These are phyloP conservation scores for Zeus faber DNA, from an alignment of 2,113 vertebrate species.

Conservation along the genomic window DNA sequence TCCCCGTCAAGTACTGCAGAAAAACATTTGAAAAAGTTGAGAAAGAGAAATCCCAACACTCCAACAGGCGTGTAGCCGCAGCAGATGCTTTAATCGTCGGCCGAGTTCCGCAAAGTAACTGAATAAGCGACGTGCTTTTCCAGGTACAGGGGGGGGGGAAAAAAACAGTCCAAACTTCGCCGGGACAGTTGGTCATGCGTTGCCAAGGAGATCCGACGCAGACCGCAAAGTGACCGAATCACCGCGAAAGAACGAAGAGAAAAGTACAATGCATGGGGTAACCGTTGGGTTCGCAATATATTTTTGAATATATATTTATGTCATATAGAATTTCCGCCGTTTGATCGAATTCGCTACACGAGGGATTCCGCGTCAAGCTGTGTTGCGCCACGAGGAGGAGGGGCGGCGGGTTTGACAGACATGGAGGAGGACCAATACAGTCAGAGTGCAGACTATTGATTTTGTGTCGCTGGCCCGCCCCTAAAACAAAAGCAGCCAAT, in stretches of 20 bases:
- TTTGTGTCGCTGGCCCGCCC: constrained; percentile 1
- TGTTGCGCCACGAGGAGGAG: background rate
- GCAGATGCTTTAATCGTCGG: background rate
- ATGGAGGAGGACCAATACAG: constrained; percentile 15
- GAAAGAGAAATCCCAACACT: background rate
- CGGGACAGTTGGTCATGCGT: constrained; percentile 61
- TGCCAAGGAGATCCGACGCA: constrained; percentile 54
- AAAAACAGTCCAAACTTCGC: constrained; percentile 59
- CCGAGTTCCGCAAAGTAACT: background rate
- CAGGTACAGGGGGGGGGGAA: too few species aligned
- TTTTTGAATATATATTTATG: too few species aligned
- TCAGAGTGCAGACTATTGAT: background rate
- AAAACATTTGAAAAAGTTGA: background rate
- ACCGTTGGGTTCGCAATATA: background rate
- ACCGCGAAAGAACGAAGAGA: constrained; percentile 17
- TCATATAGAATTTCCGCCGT: too few species aligned
- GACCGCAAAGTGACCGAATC: constrained; percentile 36
- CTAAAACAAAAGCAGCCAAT: constrained; percentile 30
- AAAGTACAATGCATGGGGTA: background rate
- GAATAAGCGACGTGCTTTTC: too few species aligned
- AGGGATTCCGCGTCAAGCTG: background rate
- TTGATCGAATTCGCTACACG: too few species aligned
- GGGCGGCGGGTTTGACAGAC: constrained; percentile 3
- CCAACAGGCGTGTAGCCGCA: background rate
- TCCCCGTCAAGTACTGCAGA: background rate